Base-by-base conservation (phyloP, 2,888 invertebrate genomes). In the Branchipolynoe longqiensis region DNA sequence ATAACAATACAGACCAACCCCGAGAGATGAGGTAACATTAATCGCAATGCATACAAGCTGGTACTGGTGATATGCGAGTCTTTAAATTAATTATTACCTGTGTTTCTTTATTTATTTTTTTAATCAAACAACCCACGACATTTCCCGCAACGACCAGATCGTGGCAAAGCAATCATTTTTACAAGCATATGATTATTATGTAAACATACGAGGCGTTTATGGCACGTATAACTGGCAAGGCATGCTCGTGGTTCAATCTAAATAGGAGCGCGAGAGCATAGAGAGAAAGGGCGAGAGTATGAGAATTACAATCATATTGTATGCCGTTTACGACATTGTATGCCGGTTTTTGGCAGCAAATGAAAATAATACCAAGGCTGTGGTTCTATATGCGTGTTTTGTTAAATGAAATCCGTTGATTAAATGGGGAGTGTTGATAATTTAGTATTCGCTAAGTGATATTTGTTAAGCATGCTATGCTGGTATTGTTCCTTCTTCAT, bases 311-410 rank as follows among this genome's bases (percentile, higher is more conserved):
- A 69, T 69, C 12, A n/a, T 69, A n/a, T 36, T 69, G 69, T 69
- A n/a, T 36, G 69, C 33, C 31, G 38, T 69, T 69, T 69, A 69
- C 69, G 69, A 69, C 69, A 69, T 69, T 69, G 69, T 69, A 69
- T 69, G 69, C 69, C 69, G 69, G 33, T 69, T 69, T 69, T 69
- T 69, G 69, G 69, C 69, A 69, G 69, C 69, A 69, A 33, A 69
- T 69, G 69, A 69, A 69, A 69, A 69, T 69, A 36, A 69, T 69
- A 69, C 69, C 69, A 33, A 69, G 69, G 69, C 69, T 69, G 69
- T 69, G 69, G 69, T 38, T 69, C 69, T 69, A 69, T 69, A 69
- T 69, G 69, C 69, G 38, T 69, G 69, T 38, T 69, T 69, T 69
- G 69, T 36, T 69, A 69, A 69, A 69, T 69, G 69, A 69, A 69